Evolutionary conservation across 2,888 invertebrate genomes (phyloP), one percentile per base, ranked within the genome.

Genomic region (Homarus gammarus): DNA sequence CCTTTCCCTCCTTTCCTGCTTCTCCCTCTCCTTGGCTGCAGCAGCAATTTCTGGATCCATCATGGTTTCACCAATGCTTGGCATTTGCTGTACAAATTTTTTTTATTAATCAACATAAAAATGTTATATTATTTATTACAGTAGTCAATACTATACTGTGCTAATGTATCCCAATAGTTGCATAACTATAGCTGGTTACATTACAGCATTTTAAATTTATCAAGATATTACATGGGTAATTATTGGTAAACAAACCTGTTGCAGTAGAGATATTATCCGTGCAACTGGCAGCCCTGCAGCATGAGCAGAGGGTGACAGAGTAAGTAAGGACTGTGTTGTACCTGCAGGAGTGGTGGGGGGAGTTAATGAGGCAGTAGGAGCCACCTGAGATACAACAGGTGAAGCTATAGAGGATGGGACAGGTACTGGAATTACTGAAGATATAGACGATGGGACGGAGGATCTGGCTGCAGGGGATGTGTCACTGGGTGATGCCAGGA

Each of bases 261-360:
- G 92, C n/a, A 92, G 73, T 0, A 92, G 81, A 2, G 92, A 89
- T 36, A 92, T 78, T 22, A 92, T 84, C 22, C 88, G 84, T 1
- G 89, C 89, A 3, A 92, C 86, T 51, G 78, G 92, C 22, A 85
- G 33, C 10, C 81, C 85, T 27, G 79, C 73, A 31, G 88, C 73
- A 27, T 70, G 85, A 12, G 73, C 36, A 1, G 85, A 64, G 3
- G 56, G 33, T 40, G 85, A 56, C 56, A 79, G 79, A 38, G 75
- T 18, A 18, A 36, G 75, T 36, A 83, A 18, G 31, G 44, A 40
- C 15, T n/a, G 72, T 33, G 68, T 18, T 86, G 61, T 31, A 10
- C 70, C 44, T 5, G 88, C 27, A 22, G 36, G 73, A 51, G 84
- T 51, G 38, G 70, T 18, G n/a, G 82, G 68, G 27, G 64, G 27